Percentiles rank a stretch among this genome's conserved stretches.
Evolutionary conservation across 2,113 vertebrate genomes (phyloP).

Genomic region (Mormyrus lacerda): DNA sequence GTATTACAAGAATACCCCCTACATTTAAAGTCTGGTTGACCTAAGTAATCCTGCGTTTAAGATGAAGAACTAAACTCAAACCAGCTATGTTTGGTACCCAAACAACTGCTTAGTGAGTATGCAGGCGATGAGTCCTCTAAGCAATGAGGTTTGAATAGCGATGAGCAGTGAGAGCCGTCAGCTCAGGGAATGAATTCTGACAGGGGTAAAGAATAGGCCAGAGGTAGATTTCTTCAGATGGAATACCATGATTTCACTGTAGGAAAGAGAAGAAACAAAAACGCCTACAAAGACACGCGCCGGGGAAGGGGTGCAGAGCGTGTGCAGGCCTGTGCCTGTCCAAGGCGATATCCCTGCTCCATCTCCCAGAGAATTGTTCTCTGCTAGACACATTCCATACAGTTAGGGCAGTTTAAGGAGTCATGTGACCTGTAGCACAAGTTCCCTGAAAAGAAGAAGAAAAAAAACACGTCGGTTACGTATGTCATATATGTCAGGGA

Average conservation of each 20-base stretch:
- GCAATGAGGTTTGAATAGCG: conserved; percentile 6
- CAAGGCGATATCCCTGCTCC: background rate
- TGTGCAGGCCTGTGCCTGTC: background rate
- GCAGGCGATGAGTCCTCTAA: background rate
- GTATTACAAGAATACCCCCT: background rate
- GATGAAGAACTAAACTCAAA: background rate
- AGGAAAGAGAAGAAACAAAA: conserved; percentile 58
- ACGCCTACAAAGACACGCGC: background rate
- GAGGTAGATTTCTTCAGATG: conserved; percentile 44
- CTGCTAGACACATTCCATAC: background rate
- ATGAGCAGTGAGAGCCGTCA: conserved; percentile 47
- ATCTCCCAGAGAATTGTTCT: background rate
- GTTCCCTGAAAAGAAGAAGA: background rate
- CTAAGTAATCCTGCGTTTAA: background rate
- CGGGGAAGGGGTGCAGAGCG: background rate
- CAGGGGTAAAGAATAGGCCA: conserved; percentile 48
- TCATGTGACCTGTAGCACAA: background rate
- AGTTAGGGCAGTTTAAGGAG: background rate
- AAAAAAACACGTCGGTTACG: background rate
- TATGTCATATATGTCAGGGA: background rate
- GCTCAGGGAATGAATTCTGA: conserved; percentile 26
- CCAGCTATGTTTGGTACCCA: background rate
- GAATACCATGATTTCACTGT: conserved; percentile 55
- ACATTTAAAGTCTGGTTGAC: background rate
- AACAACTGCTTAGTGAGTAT: background rate